These are phyloP conservation scores for Ernsta delagoae DNA, from an alignment of 2,888 invertebrate species.

Conservation along the genomic window DNA sequence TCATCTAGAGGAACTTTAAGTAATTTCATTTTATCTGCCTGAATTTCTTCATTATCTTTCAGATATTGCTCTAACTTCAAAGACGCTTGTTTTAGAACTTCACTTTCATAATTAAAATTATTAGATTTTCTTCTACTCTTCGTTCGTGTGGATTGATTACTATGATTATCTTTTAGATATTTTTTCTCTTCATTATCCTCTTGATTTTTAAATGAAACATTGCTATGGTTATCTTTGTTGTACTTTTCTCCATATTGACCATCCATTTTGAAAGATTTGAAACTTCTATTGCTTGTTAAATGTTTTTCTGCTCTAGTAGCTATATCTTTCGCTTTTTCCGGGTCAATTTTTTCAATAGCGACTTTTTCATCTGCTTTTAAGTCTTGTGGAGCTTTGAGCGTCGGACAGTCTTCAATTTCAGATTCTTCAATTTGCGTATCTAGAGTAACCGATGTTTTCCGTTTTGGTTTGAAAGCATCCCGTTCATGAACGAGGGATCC, in stretches of 20 bases:
- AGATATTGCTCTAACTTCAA: conserved; percentile 80
- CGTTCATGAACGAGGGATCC: conserved; percentile 66
- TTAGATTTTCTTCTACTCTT: conserved; percentile 76
- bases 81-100: conserved; percentile 83
- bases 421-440: conserved; percentile 76
- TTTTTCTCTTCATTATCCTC: conserved; percentile 75
- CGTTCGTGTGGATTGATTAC: conserved; percentile 70
- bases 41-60: conserved; percentile 64
- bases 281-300: conserved; percentile 65
- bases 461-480: conserved; percentile 68
- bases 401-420: conserved; percentile 81
- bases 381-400: conserved; percentile 79
- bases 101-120: conserved; percentile 85
- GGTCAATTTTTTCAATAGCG: conserved; percentile 71
- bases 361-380: conserved; percentile 81
- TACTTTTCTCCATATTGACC: conserved; percentile 73
- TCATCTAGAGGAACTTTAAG: conserved; percentile 65
- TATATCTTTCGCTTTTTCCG: conserved; percentile 68
- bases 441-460: conserved; percentile 69
- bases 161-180: conserved; percentile 76
- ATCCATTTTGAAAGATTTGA: conserved; percentile 75
- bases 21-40: conserved; percentile 62
- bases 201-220: conserved; percentile 66
- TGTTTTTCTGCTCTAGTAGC: conserved; percentile 71
- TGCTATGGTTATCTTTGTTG: conserved; percentile 71